Conservation (phyloP, 1,140 invertebrate genomes). For the Rhagoletis zephyria region DNA sequence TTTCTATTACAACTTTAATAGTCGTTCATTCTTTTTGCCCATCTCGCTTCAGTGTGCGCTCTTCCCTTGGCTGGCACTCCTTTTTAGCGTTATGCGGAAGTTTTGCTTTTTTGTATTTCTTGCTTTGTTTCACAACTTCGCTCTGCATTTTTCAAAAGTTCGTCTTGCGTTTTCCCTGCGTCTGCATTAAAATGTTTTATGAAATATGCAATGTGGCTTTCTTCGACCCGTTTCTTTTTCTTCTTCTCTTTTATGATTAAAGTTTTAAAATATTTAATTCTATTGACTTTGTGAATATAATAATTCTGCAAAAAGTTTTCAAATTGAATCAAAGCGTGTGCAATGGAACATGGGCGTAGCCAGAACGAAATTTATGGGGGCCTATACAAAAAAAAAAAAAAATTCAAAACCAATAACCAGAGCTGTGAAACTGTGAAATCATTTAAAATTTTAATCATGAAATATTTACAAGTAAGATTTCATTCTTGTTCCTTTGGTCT, state of each 20-base stretch:
- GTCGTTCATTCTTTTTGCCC: not conserved
- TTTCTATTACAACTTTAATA: conserved; percentile 25
- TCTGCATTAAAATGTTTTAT: conserved; percentile 1
- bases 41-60: not conserved
- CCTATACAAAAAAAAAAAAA: too few species aligned
- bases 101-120: not conserved
- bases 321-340: not conserved
- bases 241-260: not conserved
- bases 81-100: too few species aligned
- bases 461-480: too few species aligned
- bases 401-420: too few species aligned
- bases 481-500: too few species aligned
- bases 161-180: not conserved
- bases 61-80: too few species aligned
- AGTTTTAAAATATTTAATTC: conserved; percentile 42
- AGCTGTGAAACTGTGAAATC: too few species aligned
- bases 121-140: not conserved
- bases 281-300: not conserved
- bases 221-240: not conserved
- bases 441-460: too few species aligned
- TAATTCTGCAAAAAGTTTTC: conserved; percentile 25
- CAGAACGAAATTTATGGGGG: too few species aligned
- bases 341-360: not conserved
- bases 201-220: not conserved
- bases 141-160: conserved; percentile 19